Conservation (phyloP, 2,888 invertebrate species). For the Stenchaetothrips biformis region DNA sequence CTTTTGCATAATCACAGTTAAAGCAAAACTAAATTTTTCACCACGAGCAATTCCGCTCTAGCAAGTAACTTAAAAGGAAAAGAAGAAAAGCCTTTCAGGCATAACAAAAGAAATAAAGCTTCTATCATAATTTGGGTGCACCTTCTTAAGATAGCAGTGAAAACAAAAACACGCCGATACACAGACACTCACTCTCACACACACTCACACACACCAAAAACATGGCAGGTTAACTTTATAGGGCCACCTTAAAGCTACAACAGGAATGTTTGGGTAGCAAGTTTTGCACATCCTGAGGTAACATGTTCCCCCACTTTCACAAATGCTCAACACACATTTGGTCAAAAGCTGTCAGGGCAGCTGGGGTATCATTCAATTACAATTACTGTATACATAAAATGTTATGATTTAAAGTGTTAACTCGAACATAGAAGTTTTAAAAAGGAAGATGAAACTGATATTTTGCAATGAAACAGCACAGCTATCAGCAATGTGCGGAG, state of each 20-base stretch:
- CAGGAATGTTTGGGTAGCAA: constrained; percentile 6
- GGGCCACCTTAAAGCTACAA: constrained; percentile 18
- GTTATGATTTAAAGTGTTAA: not conserved
- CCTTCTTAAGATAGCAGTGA: constrained; percentile 7
- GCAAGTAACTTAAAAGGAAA: not conserved
- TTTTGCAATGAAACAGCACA: not conserved
- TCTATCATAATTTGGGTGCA: not conserved
- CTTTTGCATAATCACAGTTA: constrained; percentile 15
- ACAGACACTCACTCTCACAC: not conserved
- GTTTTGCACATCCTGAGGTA: constrained; percentile 14
- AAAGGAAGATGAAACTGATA: not conserved
- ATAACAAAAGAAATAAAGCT: constrained; percentile 25
- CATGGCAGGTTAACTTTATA: constrained; percentile 10
- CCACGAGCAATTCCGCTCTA: not conserved
- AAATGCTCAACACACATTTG: not conserved
- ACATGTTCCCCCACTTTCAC: not conserved
- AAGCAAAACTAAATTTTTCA: constrained; percentile 22
- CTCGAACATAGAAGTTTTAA: not conserved
- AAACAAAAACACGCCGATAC: not conserved
- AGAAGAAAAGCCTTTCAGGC: constrained; percentile 7
- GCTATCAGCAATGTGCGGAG: not conserved
- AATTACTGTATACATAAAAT: not conserved
- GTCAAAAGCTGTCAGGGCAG: not conserved
- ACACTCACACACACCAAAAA: not conserved
- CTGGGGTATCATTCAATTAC: not conserved